Conservation (phyloP, 2,113 vertebrate genomes). For the Tiliqua scincoides region DNA sequence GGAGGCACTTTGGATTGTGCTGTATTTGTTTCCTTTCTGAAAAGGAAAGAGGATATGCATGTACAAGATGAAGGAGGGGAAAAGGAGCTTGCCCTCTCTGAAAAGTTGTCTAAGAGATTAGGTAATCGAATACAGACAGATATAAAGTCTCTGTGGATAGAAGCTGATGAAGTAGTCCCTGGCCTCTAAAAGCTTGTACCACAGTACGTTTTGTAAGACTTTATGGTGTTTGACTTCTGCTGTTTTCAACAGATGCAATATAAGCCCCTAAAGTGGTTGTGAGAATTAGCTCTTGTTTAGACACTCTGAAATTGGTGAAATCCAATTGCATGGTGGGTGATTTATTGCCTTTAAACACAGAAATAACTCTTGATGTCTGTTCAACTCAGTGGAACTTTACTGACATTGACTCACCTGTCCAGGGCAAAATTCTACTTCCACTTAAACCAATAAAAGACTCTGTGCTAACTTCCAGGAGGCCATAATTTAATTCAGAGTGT, state of each 20-base stretch:
- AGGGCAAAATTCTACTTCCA: neutral
- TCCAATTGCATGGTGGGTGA: constrained; percentile 10
- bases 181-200: neutral
- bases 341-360: neutral
- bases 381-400: neutral
- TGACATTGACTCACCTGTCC: neutral
- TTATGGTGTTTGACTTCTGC: neutral
- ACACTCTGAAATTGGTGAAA: constrained; percentile 23
- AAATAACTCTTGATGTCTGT: neutral
- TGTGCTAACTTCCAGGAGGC: neutral
- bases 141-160: too few species aligned
- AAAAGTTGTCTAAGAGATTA: too few species aligned
- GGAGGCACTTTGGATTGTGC: too few species aligned
- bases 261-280: neutral
- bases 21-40: too few species aligned
- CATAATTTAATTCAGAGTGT: constrained; percentile 14
- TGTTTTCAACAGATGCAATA: neutral
- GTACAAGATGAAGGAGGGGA: too few species aligned
- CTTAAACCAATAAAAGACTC: neutral
- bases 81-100: too few species aligned
- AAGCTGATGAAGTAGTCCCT: neutral
- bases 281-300: constrained; percentile 6
- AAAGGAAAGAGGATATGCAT: too few species aligned
- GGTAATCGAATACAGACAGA: too few species aligned
- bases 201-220: neutral